phyloP scores from a whole-genome alignment of 2,888 invertebrate species.

The Ephialtes manifestator region DNA sequence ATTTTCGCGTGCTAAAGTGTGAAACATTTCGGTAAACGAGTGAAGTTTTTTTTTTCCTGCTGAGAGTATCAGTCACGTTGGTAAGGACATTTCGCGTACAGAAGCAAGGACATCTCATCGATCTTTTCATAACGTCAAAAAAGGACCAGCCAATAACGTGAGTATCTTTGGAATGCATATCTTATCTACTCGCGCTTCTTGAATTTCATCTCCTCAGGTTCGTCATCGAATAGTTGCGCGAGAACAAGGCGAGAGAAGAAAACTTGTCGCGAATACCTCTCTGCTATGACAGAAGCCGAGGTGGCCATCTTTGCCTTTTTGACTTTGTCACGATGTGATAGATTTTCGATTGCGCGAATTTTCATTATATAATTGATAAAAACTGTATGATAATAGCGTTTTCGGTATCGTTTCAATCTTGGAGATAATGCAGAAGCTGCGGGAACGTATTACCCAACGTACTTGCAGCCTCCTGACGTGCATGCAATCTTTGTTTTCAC shows the following conservation, averaged over 20 bases:
- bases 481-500: conserved; percentile 28
- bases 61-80: background rate
- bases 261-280: conserved; percentile 22
- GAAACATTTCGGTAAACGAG: conserved; percentile 28
- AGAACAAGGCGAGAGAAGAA: conserved; percentile 12
- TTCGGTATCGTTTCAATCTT: conserved; percentile 6
- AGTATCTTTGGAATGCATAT: conserved; percentile 35
- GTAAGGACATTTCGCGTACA: conserved; percentile 11
- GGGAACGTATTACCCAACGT: background rate
- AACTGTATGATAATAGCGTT: conserved; percentile 2
- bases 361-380: conserved; percentile 70
- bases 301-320: conserved; percentile 78
- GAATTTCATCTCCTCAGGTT: background rate
- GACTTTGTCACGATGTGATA: background rate
- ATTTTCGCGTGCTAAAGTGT: conserved; percentile 32
- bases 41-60: background rate
- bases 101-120: conserved; percentile 8
- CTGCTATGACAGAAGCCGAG: conserved; percentile 59
- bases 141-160: conserved; percentile 61
- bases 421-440: background rate
- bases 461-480: background rate
- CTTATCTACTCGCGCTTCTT: background rate
- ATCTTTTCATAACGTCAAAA: conserved; percentile 50
- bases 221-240: conserved; percentile 9
- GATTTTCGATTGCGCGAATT: conserved; percentile 65